Percentiles rank a stretch among this genome's conserved stretches.
Evolutionary conservation across 2,797 vertebrate genomes (phyloP).

Genomic region (Pipistrellus pygmaeus): DNA sequence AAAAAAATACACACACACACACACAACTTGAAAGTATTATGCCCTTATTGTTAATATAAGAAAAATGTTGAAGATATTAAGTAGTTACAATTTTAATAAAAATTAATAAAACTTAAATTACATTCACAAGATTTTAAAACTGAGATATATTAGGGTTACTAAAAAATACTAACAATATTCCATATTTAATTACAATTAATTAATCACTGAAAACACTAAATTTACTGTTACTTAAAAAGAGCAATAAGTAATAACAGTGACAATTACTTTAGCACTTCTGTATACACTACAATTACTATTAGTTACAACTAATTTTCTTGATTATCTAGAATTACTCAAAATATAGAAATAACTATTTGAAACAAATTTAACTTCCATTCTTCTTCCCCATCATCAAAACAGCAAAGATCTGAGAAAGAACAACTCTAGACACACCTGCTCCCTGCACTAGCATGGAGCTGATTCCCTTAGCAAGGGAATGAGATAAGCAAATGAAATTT

Average conservation of each 20-base stretch:
- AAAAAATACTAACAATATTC: slow-evolving; percentile 26
- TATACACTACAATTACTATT: not conserved
- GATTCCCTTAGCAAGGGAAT: not conserved
- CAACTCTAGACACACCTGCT: not conserved
- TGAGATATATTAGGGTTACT: slow-evolving; percentile 3
- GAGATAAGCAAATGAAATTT: not conserved
- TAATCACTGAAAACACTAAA: slow-evolving; percentile 3
- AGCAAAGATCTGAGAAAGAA: not conserved
- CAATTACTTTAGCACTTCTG: not conserved
- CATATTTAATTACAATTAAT: not conserved
- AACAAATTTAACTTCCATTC: not conserved
- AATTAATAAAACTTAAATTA: not conserved
- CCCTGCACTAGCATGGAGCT: not conserved
- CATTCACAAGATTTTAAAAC: slow-evolving; percentile 22
- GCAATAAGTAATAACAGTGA: not conserved
- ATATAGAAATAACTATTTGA: slow-evolving; percentile 42
- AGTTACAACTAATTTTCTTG: slow-evolving; percentile 9
- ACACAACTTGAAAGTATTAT: not conserved
- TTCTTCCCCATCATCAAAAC: not conserved
- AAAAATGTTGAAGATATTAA: slow-evolving; percentile 10
- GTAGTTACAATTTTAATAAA: slow-evolving; percentile 16
- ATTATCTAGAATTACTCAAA: not conserved
- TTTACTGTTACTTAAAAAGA: slow-evolving; percentile 26
- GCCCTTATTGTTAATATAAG: not conserved
- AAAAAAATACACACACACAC: not conserved